phyloP scores from a whole-genome alignment of 2,797 vertebrate species.

The Miichthys miiuy region DNA sequence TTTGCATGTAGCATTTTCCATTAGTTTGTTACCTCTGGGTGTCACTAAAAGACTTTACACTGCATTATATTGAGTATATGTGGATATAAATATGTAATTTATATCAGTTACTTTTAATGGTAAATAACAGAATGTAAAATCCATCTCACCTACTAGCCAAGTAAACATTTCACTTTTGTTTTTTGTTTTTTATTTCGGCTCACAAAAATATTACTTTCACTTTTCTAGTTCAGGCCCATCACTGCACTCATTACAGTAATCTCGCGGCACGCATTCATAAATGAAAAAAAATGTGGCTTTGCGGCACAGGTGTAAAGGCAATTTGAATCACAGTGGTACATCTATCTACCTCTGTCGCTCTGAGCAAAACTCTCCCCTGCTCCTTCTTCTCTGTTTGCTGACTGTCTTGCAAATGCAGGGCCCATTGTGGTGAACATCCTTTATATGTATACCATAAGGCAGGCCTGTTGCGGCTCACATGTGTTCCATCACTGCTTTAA shows the following conservation, averaged over 20 bases:
- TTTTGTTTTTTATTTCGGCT: neutral
- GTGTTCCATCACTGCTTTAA: conserved; percentile 76
- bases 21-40: neutral
- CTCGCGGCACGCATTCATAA: conserved; percentile 8
- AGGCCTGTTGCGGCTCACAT: conserved; percentile 68
- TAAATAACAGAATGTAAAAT: neutral
- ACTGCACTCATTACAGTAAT: conserved; percentile 30
- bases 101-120: neutral
- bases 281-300: conserved; percentile 26
- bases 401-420: conserved; percentile 79
- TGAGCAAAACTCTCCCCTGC: conserved; percentile 67
- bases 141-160: neutral
- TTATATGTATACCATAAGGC: conserved; percentile 80
- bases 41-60: neutral
- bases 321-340: conserved; percentile 81
- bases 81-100: neutral
- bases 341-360: conserved; percentile 72
- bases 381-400: conserved; percentile 74
- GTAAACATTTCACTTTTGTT: conserved; percentile 9
- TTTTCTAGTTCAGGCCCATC: conserved; percentile 19
- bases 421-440: conserved; percentile 82
- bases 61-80: neutral
- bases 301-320: conserved; percentile 75
- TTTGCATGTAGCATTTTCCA: neutral
- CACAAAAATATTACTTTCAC: conserved; percentile 10